Conservation (phyloP, 1,140 invertebrate species). For the Pseudomyrmex sp. region DNA sequence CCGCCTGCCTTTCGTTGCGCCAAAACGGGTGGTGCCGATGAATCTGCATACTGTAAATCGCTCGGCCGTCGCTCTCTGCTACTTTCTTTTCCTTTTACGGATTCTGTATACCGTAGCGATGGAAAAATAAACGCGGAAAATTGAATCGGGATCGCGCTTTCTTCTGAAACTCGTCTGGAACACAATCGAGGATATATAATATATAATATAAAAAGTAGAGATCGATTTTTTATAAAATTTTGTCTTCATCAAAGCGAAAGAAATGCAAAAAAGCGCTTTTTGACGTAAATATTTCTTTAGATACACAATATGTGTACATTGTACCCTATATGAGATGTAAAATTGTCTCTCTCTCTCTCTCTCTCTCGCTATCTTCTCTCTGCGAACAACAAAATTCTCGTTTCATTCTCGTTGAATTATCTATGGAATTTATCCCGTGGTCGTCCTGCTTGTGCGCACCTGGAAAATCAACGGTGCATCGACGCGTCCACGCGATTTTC, state of each 20-base stretch:
- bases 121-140: conserved; percentile 11
- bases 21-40: conserved; percentile 46
- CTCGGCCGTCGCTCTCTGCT: neutral
- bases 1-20: conserved; percentile 23
- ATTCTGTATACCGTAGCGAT: no score
- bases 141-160: neutral
- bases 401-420: conserved; percentile 8
- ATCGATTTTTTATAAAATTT: conserved; percentile 14
- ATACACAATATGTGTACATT: neutral
- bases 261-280: neutral
- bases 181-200: neutral
- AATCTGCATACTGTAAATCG: conserved; percentile 63
- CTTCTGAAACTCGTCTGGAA: neutral
- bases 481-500: conserved; percentile 22
- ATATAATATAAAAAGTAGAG: no score
- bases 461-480: conserved; percentile 67
- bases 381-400: conserved; percentile 40
- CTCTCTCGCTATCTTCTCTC: conserved; percentile 15
- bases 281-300: conserved; percentile 27
- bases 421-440: conserved; percentile 47
- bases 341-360: conserved; percentile 22
- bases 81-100: neutral
- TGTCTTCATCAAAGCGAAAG: neutral
- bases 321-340: conserved; percentile 1
- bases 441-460: conserved; percentile 70